phyloP scores from a whole-genome alignment of 2,888 invertebrate genomes.

The Scelioninae gen. 2 region DNA sequence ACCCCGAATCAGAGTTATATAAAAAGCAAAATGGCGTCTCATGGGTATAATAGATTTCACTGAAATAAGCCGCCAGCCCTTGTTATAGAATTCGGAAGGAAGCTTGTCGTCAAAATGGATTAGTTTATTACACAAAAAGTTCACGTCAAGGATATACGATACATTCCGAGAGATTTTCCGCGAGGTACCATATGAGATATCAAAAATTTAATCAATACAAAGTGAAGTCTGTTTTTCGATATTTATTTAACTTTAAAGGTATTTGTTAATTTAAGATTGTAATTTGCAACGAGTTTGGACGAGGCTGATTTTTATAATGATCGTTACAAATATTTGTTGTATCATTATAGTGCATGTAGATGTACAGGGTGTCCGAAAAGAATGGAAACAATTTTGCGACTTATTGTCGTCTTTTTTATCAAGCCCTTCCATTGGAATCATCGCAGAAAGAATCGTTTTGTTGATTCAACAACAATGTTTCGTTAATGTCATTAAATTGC shows the following conservation, averaged over 20 bases:
- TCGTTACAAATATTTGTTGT: too few relatives aligned
- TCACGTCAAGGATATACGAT: conserved; percentile 44
- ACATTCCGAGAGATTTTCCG: conserved; percentile 39
- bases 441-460: too few relatives aligned
- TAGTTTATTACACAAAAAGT: conserved; percentile 51
- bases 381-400: too few relatives aligned
- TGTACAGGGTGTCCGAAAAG: too few relatives aligned
- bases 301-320: too few relatives aligned
- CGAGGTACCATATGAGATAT: too few relatives aligned
- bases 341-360: too few relatives aligned
- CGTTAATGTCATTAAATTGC: too few relatives aligned
- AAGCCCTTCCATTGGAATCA: too few relatives aligned
- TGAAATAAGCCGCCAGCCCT: conserved; percentile 51
- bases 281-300: too few relatives aligned
- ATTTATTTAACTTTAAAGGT: neutral
- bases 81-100: conserved; percentile 48
- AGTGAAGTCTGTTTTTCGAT: conserved; percentile 1
- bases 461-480: too few relatives aligned
- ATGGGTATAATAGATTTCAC: conserved; percentile 57
- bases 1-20: conserved; percentile 55
- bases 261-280: neutral
- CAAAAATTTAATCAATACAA: conserved; percentile 32
- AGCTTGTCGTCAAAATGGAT: conserved; percentile 47
- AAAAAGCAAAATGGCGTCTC: conserved; percentile 58
- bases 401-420: too few relatives aligned